Evolutionary conservation across 2,113 vertebrate genomes (phyloP).

Genomic region (Oreochromis aureus): DNA sequence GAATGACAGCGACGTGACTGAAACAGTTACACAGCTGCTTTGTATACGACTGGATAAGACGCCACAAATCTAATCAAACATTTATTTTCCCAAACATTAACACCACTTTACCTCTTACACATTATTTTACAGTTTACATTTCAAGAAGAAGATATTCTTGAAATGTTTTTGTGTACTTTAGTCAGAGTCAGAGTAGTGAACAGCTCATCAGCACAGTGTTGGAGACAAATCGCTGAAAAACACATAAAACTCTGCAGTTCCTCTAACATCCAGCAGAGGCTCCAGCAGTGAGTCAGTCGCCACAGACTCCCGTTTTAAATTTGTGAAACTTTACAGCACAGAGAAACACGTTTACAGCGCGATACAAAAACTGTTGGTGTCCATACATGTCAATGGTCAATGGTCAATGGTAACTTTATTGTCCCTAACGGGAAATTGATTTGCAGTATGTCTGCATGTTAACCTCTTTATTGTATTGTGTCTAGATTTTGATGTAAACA

Average conservation of each 20-base stretch:
- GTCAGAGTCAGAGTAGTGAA: neutral
- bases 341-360: neutral
- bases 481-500: neutral
- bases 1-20: neutral
- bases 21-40: neutral
- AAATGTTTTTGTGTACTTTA: neutral
- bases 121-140: neutral
- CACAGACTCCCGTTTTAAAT: neutral
- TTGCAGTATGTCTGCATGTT: neutral
- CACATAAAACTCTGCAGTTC: neutral
- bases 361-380: neutral
- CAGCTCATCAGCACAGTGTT: fast-evolving
- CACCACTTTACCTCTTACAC: neutral
- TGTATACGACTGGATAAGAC: neutral
- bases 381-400: neutral
- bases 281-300: neutral
- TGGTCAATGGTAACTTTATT: no score
- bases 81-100: neutral
- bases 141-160: fast-evolving
- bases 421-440: no score
- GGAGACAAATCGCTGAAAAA: neutral
- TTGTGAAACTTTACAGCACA: neutral
- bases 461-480: neutral
- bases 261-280: neutral
- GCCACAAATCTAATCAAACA: neutral